Evolutionary conservation across 2,888 invertebrate species (phyloP), one percentile per base, ranked within the genome.

Genomic region (Hirtodrosophila alboralis): DNA sequence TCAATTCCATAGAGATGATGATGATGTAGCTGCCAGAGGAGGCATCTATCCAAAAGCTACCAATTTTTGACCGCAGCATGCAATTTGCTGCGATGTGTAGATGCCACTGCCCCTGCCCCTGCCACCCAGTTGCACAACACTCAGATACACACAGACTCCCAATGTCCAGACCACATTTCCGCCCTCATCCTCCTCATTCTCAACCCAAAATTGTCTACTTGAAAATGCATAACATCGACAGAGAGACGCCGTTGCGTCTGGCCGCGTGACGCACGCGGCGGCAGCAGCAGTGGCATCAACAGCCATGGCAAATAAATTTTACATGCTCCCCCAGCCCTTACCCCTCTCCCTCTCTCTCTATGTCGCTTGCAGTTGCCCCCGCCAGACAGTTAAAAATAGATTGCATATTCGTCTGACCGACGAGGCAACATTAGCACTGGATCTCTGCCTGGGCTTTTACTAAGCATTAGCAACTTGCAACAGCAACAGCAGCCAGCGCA

Each of bases 331-430:
- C 61, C 57, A 54, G 18, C 43, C 33, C 9, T 12, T 6, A 10
- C 10, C 44, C 26, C 9, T 33, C 14, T 5, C 7, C 31, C 14
- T 13, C 16, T 5, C 33, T 34, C 30, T 21, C 23, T 36, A 23
- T n/a, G 6, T 37, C 38, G 36, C n/a, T n/a, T 40, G 34, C 57
- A 61, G 34, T 18, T 60, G 65, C 75, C 59, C 38, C 54, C 31
- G 61, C 63, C 81, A 84, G 77, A 84, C 78, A 77, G 77, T 70
- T 84, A 73, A 61, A 78, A 78, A 84, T 78, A 78, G 84, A 84
- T 72, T 66, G 84, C 68, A 65, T 59, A 61, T 59, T 53, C 75
- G 70, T 62, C 70, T 81, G 83, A 81, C 75, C 75, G 56, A 47
- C 75, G 56, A 47, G 48, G 34, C 61, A 43, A 30, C 71, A 67